Evolutionary conservation across 2,113 vertebrate species (phyloP), one percentile per base, ranked within the genome.

Genomic region (Uria lomvia): DNA sequence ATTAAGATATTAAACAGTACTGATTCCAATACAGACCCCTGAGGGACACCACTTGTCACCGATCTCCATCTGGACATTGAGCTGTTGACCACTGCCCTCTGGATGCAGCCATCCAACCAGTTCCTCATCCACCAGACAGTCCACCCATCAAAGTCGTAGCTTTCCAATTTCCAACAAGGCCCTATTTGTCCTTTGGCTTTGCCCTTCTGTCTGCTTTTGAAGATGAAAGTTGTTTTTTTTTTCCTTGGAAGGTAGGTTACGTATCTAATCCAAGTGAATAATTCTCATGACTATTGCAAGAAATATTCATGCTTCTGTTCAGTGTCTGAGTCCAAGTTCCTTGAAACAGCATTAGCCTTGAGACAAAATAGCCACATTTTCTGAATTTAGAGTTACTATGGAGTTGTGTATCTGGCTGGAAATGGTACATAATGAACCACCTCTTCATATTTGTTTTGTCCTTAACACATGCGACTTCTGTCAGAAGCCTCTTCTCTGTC

Each of bases 311-410:
- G 66, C 92, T 93, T 89, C 77, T 24, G 12, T 88, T 91, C 70
- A 73, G 81, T 1, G 1, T 78, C 26, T 6, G 24, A 71, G 58
- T 68, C 66, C 84, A 91, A 90, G 77, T 90, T 91, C 70, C 87
- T 94, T 92, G 89, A 88, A 95, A 58, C 65, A 81, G 26, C 22
- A 12, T 92, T 78, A 78, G 53, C 58, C 21, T 70, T 42, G 63
- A 88, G 40, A 72, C 58, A 89, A 88, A 94, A 84, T 42, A 94
- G 60, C 53, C 20, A 27, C 22, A 4, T 79, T 62, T 70, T 58
- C 74, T 88, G 76, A 95, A 95, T 76, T 79, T 76, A 88, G 91
- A 66, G 45, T 75, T 91, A 81, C 86, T 70, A 22, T 1, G 1
- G 27, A 11, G 71, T 65, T 91, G 55, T 70, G 59, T 55, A 73